Evolutionary conservation across 2,113 vertebrate species (phyloP).

Genomic region (Gallinago paraguaiae): DNA sequence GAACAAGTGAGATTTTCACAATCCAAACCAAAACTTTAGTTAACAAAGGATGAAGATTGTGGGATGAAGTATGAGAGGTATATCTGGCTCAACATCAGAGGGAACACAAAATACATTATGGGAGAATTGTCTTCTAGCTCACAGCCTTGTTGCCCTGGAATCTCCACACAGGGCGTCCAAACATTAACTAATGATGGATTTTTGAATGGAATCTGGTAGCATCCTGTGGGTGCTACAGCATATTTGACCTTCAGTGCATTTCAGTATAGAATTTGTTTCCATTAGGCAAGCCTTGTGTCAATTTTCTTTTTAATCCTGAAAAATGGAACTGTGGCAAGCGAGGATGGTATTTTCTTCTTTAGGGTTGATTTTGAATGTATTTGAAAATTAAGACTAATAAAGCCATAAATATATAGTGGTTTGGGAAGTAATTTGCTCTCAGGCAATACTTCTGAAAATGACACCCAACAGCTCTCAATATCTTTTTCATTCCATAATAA

Average conservation of each 20-base stretch:
- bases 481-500: background rate
- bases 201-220: background rate
- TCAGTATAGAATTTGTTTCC: slow-evolving; percentile 4
- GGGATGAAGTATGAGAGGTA: background rate
- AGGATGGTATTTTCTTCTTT: background rate
- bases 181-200: background rate
- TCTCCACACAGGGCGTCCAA: background rate
- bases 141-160: background rate
- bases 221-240: background rate
- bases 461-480: background rate
- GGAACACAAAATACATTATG: background rate
- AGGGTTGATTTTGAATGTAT: background rate
- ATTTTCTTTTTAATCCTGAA: slow-evolving; percentile 28
- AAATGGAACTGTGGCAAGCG: slow-evolving; percentile 21
- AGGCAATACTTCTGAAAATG: slow-evolving; percentile 33
- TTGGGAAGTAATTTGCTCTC: slow-evolving; percentile 8
- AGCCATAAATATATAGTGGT: background rate
- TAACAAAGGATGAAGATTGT: background rate
- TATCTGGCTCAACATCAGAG: background rate
- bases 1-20: slow-evolving; percentile 36
- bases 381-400: slow-evolving; percentile 37
- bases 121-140: background rate
- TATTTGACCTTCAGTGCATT: background rate
- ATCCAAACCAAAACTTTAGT: background rate
- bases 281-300: background rate